Conservation (phyloP, 2,113 vertebrate genomes). For the Notothenia coriiceps region DNA sequence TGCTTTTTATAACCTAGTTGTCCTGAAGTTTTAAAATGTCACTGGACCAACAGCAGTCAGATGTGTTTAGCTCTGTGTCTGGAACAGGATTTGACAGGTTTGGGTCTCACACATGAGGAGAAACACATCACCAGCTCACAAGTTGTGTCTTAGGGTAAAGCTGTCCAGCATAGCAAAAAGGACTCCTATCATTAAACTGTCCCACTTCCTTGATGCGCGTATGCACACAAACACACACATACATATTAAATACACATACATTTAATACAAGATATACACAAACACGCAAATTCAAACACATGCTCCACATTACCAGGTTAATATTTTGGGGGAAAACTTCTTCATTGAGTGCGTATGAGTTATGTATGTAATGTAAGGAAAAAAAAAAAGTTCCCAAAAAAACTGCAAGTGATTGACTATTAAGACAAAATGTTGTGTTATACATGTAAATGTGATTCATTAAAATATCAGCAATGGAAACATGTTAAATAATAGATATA, state of each 20-base stretch:
- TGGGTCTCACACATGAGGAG: conserved; percentile 67
- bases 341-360: conserved; percentile 85
- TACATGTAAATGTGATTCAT: conserved; percentile 86
- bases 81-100: conserved; percentile 65
- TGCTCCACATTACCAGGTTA: conserved; percentile 66
- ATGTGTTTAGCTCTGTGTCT: conserved; percentile 74
- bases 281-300: conserved; percentile 52
- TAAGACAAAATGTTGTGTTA: conserved; percentile 85
- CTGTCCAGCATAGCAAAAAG: conserved; percentile 84
- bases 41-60: conserved; percentile 52
- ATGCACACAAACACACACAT: conserved; percentile 25
- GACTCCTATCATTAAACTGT: conserved; percentile 67
- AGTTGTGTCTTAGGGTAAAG: conserved; percentile 79
- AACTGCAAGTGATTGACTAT: conserved; percentile 83
- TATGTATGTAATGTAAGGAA: conserved; percentile 74
- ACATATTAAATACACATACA: conserved; percentile 2
- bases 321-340: conserved; percentile 69
- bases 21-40: conserved; percentile 44
- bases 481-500: conserved; percentile 80
- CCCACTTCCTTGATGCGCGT: conserved; percentile 35
- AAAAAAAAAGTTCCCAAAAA: conserved; percentile 56
- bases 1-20: conserved; percentile 43
- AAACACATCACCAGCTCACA: conserved; percentile 84
- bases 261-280: conserved; percentile 33
- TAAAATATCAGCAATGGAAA: conserved; percentile 80